Evolutionary conservation across 2,113 vertebrate genomes (phyloP).

Genomic region (Chinchilla lanigera): DNA sequence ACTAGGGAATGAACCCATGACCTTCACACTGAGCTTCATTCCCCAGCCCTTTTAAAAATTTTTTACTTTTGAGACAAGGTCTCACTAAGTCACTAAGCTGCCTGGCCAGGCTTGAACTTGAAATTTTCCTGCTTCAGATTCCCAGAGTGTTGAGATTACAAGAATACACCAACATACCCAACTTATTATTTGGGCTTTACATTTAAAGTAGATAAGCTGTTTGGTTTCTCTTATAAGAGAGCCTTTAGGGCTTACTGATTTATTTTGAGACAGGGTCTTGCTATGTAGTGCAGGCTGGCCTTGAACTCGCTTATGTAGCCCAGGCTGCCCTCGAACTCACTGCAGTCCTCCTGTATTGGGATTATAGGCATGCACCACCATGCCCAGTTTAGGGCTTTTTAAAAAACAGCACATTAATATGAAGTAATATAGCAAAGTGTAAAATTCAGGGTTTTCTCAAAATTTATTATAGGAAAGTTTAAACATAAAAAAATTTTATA

Average conservation of each 20-base stretch:
- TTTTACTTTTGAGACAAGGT: not conserved
- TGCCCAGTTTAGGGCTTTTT: not conserved
- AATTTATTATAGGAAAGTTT: slow-evolving; percentile 56
- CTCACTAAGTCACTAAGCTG: not conserved
- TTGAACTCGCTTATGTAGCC: not conserved
- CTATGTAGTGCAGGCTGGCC: not conserved
- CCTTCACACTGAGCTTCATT: not conserved
- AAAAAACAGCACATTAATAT: slow-evolving; percentile 11
- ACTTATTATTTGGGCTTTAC: not conserved
- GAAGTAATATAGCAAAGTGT: slow-evolving; percentile 15
- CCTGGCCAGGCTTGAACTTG: not conserved
- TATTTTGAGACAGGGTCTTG: not conserved
- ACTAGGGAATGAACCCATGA: not conserved
- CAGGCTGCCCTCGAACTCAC: not conserved
- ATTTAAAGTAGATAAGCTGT: slow-evolving; percentile 43
- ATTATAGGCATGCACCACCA: not conserved
- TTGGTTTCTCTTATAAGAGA: slow-evolving; percentile 27
- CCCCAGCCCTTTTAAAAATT: not conserved
- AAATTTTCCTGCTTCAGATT: not conserved
- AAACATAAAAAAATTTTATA: slow-evolving; percentile 16
- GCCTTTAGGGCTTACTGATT: not conserved
- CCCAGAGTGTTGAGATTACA: not conserved
- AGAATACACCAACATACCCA: not conserved
- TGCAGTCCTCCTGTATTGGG: not conserved
- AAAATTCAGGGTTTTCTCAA: slow-evolving; percentile 40